These are phyloP conservation scores for Ornithoptera priamus DNA, from an alignment of 2,888 invertebrate genomes.

Conservation along the genomic window DNA sequence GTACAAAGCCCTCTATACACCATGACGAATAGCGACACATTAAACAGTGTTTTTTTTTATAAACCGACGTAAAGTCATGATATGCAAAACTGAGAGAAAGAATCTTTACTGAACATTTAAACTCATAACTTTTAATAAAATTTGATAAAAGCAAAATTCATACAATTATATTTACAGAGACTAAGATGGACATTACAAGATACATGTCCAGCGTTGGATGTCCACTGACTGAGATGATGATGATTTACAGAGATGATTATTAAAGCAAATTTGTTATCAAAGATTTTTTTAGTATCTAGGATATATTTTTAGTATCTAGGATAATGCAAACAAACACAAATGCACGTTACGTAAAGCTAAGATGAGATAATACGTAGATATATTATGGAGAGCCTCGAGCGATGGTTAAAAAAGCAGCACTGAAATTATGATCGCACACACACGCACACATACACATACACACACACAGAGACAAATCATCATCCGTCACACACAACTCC, in stretches of 20 bases:
- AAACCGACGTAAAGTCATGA: slow-evolving; percentile 11
- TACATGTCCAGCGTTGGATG: too few relatives aligned
- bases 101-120: background rate
- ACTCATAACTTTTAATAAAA: too few relatives aligned
- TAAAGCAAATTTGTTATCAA: too few relatives aligned
- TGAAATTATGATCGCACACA: slow-evolving; percentile 30
- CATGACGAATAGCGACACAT: slow-evolving; percentile 47
- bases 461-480: slow-evolving; percentile 54
- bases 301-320: too few relatives aligned
- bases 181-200: too few relatives aligned
- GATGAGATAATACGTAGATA: slow-evolving; percentile 22
- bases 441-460: slow-evolving; percentile 9
- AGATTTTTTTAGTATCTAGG: too few relatives aligned
- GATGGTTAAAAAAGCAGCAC: slow-evolving; percentile 34
- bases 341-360: slow-evolving; percentile 3
- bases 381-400: slow-evolving; percentile 31
- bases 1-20: slow-evolving; percentile 49
- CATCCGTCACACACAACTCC: slow-evolving; percentile 64
- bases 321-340: too few relatives aligned
- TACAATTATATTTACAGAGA: too few relatives aligned
- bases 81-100: slow-evolving; percentile 46
- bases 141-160: too few relatives aligned
- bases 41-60: slow-evolving; percentile 34
- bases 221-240: too few relatives aligned
- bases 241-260: too few relatives aligned